Evolutionary conservation across 1,140 invertebrate genomes (phyloP), one percentile per base, ranked within the genome.

Genomic region (Hesperophylax magnus): DNA sequence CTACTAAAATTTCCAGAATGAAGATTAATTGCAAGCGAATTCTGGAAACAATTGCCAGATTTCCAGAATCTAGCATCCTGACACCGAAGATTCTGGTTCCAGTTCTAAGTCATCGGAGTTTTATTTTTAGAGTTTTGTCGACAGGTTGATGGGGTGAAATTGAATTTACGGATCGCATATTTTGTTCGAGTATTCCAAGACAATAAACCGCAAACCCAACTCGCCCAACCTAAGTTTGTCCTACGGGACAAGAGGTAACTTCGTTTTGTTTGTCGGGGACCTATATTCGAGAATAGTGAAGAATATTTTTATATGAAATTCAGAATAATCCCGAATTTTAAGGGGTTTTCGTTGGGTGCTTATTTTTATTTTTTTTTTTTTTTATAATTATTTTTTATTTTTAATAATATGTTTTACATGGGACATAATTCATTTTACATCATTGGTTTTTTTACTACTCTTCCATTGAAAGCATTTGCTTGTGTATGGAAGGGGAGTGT

Each of bases 121-220:
- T 54, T 54, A 53, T 72, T 72, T 54, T 53, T 54, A 53, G 47
- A 53, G 39, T 52, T 31, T 72, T 14, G 31, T 54, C 69, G 69
- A 53, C 69, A 72, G 69, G 47, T 53, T 20, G 69, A 22, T 15
- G 22, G 47, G 47, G 18, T 27, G 20, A 71, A 72, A 72, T 72
- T 72, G 47, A 72, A 53, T 72, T 72, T 72, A 72, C 69, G 69
- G 52, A 27, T 72, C 22, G 56, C 69, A 72, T 72, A 72, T 72
- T 72, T 72, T 72, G 69, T 24, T 72, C 47, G 47, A 27, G 69
- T 47, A 72, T 72, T 72, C 47, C 47, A 27, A 72, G 69, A 72
- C 69, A 54, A 72, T 72, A 72, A 72, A 72, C 69, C 69, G 47
- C 18, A 34, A 72, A 34, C 65, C 65, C 34, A 34, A 24, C 63